Evolutionary conservation across 2,888 invertebrate species (phyloP).

Genomic region (Microctonus hyperodae): DNA sequence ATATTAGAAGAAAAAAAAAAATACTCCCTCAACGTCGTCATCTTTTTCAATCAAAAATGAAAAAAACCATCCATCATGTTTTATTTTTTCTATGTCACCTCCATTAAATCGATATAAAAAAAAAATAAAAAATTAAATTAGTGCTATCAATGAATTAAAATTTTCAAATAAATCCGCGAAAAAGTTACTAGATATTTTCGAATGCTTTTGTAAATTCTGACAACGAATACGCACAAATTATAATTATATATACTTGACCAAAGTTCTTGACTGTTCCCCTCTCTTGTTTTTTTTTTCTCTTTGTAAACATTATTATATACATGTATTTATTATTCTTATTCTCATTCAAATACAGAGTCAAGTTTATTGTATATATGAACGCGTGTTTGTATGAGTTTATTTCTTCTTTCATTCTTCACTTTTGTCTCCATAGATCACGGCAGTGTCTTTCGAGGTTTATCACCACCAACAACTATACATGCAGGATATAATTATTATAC

Average conservation of each 20-base stretch:
- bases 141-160: background rate
- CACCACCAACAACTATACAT: background rate
- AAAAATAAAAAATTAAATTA: background rate
- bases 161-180: background rate
- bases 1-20: no score
- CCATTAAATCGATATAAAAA: background rate
- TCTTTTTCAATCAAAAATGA: no score
- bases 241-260: slow-evolving; percentile 11
- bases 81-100: background rate
- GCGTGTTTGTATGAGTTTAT: slow-evolving; percentile 11
- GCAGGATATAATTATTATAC: background rate
- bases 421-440: slow-evolving; percentile 1
- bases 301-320: background rate
- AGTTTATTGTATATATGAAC: background rate
- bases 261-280: slow-evolving; percentile 1
- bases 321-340: background rate
- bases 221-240: background rate
- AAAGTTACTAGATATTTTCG: background rate
- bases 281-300: background rate
- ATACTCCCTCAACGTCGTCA: no score
- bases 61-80: no score
- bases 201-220: background rate
- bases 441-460: background rate
- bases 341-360: background rate
- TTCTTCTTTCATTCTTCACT: slow-evolving; percentile 22